phyloP scores from a whole-genome alignment of 64 coral and sea anemone genomes.

The Anthopleura sola region DNA sequence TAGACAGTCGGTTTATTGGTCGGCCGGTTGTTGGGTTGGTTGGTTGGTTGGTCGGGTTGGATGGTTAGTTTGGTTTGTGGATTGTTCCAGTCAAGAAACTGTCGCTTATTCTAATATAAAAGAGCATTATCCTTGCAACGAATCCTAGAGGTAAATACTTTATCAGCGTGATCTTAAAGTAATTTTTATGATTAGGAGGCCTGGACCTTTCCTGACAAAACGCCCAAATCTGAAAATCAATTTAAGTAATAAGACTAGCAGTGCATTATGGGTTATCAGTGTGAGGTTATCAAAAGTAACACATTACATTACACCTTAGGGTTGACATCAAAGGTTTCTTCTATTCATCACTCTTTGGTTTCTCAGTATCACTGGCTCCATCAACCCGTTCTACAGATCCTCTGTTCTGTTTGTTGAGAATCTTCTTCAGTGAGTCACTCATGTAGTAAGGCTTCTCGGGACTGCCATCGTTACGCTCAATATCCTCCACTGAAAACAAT shows the following conservation, averaged over 20 bases:
- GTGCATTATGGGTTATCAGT: not conserved
- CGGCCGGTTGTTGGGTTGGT: no score
- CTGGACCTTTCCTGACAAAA: no score
- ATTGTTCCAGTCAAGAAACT: no score
- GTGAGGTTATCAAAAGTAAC: not conserved
- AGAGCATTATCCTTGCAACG: no score
- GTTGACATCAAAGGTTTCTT: not conserved
- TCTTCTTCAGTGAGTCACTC: conserved; percentile 63
- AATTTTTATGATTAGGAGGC: no score
- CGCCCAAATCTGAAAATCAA: not conserved
- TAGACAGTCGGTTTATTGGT: no score
- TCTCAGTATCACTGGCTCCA: not conserved
- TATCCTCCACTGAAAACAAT: conserved; percentile 76
- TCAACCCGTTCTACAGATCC: not conserved
- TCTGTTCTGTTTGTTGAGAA: conserved; percentile 70
- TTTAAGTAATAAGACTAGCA: not conserved
- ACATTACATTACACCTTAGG: not conserved
- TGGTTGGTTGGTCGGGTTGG: no score
- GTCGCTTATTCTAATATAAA: no score
- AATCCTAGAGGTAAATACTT: no score
- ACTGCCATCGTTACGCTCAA: conserved; percentile 91
- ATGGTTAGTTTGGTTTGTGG: no score
- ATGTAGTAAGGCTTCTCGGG: conserved; percentile 99
- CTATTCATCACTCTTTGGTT: not conserved
- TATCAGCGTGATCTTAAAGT: no score